Evolutionary conservation across 2,113 vertebrate species (phyloP).

Genomic region (Mystacornis crossleyi): DNA sequence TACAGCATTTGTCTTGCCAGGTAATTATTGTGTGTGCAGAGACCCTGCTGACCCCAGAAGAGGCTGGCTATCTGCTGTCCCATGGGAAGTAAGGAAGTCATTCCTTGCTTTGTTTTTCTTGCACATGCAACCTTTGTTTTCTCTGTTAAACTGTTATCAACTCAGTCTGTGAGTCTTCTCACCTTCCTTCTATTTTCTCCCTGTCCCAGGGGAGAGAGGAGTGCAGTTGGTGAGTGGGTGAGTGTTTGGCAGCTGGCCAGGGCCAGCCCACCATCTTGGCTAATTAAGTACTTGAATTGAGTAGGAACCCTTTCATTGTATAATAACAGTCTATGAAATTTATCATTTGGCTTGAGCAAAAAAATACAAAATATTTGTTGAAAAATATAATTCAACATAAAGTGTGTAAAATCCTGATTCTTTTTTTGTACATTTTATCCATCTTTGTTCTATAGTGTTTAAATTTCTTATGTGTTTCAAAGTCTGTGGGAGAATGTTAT

Average conservation of each 20-base stretch:
- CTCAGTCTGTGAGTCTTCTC: neutral
- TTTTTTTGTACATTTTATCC: neutral
- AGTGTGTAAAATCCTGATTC: neutral
- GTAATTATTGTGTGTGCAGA: neutral
- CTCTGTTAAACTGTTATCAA: neutral
- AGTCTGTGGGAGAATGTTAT: neutral
- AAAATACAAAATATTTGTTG: no score
- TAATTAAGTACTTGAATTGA: neutral
- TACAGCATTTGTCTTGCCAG: rapidly evolving
- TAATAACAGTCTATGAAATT: neutral
- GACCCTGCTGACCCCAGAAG: neutral
- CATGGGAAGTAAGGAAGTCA: neutral
- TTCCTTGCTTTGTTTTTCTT: neutral
- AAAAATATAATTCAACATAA: neutral
- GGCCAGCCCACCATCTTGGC: neutral
- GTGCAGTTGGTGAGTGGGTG: neutral
- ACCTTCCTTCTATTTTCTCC: neutral
- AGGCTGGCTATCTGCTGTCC: neutral
- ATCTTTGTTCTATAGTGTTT: neutral
- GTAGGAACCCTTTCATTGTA: neutral
- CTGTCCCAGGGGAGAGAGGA: rapidly evolving
- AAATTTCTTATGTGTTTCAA: conserved; percentile 4
- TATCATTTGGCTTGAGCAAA: neutral
- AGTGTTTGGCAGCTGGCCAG: neutral
- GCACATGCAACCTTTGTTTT: neutral